Evolutionary conservation across 2,113 vertebrate species (phyloP), one percentile per base, ranked within the genome.

Genomic region (Caloenas nicobarica): DNA sequence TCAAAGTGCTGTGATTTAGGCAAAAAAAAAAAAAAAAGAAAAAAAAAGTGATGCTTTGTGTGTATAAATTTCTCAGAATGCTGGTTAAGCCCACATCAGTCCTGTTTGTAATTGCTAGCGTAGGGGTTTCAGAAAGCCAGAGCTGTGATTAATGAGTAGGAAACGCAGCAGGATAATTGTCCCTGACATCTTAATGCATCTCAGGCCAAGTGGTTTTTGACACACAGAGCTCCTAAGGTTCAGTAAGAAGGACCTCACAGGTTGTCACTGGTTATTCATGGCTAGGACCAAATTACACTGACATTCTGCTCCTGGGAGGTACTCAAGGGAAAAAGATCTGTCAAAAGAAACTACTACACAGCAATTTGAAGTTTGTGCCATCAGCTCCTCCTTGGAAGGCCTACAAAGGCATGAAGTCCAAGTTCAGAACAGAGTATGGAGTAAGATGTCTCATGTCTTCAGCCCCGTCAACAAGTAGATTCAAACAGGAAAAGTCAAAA

Each of bases 251-350:
- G 89, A 84, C 50, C 65, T 85, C 85, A 91, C 91, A 86, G 81
- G 94, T 85, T 94, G 81, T 87, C 96, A 84, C 81, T 81, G 85
- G 82, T 64, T 89, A 80, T 91, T 90, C 86, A 80, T 88, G 88
- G 64, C 76, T 86, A 54, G 62, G 66, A 78, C 90, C 88, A 70
- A 96, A 93, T 89, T 54, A 88, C 38, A 60, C 9, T 74, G 88
- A 88, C 85, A 86, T 89, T 96, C 95, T 84, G 84, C 94, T 96
- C 60, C 72, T 94, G 62, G 91, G 94, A 88, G 56, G 33, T 56
- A 44, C 71, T 72, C 69, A 56, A 53, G 79, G 88, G 44, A 85
- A 80, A 89, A 94, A 62, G 84, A 91, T 91, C 92, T 92, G 92
- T 95, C 92, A 92, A 66, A 92, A 91, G 73, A 89, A 95, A 95